A percentile compares a stretch with the other conserved stretches of the same genome.
Conservation (phyloP, 2,113 vertebrate species). For the Xiphophorus couchianus region DNA sequence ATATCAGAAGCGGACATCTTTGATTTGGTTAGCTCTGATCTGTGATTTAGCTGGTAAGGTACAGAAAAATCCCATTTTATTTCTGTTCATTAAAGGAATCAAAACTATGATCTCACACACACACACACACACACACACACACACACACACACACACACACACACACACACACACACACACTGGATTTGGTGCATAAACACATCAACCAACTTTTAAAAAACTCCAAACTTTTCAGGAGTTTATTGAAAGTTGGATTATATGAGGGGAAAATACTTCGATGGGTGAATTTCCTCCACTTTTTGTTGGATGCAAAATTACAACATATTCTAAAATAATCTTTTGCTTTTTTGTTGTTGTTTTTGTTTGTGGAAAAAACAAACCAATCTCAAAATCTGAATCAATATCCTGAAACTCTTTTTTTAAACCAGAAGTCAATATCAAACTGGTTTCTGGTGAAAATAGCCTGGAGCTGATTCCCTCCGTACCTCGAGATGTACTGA, state of each 20-base stretch:
- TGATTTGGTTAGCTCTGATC: background rate
- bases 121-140: too few species aligned
- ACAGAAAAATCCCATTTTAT: background rate
- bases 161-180: too few species aligned
- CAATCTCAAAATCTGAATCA: background rate
- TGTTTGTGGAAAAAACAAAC: background rate
- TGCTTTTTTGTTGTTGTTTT: background rate
- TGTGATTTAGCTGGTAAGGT: background rate
- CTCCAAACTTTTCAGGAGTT: background rate
- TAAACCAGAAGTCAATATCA: background rate
- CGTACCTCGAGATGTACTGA: conserved; percentile 79
- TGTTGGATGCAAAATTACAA: background rate
- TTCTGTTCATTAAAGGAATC: background rate
- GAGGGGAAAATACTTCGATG: background rate
- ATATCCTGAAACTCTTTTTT: background rate
- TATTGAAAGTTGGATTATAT: background rate
- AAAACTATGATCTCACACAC: background rate
- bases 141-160: too few species aligned
- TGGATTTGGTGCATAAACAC: background rate
- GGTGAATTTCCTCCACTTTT: background rate
- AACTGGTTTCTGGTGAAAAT: background rate
- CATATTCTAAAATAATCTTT: too few species aligned
- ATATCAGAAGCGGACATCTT: background rate
- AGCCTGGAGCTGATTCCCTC: background rate
- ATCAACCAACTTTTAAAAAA: background rate